phyloP scores from a whole-genome alignment of 2,113 vertebrate genomes.

The Motacilla alba region DNA sequence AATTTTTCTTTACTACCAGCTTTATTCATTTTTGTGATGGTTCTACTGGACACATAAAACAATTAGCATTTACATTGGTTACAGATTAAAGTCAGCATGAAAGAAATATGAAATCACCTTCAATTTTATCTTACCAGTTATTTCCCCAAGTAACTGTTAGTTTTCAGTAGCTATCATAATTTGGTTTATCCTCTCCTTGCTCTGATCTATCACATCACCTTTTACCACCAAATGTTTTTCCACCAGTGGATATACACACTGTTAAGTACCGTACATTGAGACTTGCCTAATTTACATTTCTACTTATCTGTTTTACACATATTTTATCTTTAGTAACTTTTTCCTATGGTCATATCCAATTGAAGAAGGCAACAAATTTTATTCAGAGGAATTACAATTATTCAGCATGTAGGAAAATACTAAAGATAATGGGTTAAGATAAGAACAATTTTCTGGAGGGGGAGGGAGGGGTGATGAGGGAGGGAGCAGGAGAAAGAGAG shows the following conservation, averaged over 20 bases:
- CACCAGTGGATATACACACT: not conserved
- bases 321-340: not conserved
- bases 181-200: not conserved
- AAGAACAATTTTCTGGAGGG: not conserved
- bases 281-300: not conserved
- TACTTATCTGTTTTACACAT: not conserved
- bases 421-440: not conserved
- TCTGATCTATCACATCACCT: not conserved
- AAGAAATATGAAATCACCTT: not conserved
- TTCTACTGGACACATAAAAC: not conserved
- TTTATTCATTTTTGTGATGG: not conserved
- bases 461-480: not conserved
- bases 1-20: not conserved
- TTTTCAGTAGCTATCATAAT: not conserved
- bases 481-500: no score
- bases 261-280: not conserved
- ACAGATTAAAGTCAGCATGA: not conserved
- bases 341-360: not conserved
- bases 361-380: not conserved
- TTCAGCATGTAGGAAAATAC: not conserved
- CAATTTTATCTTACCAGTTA: not conserved
- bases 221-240: not conserved
- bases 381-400: not conserved
- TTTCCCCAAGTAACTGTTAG: not conserved
- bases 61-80: not conserved